phyloP scores from a whole-genome alignment of 2,888 invertebrate species.

The Chrysolina haemoptera region DNA sequence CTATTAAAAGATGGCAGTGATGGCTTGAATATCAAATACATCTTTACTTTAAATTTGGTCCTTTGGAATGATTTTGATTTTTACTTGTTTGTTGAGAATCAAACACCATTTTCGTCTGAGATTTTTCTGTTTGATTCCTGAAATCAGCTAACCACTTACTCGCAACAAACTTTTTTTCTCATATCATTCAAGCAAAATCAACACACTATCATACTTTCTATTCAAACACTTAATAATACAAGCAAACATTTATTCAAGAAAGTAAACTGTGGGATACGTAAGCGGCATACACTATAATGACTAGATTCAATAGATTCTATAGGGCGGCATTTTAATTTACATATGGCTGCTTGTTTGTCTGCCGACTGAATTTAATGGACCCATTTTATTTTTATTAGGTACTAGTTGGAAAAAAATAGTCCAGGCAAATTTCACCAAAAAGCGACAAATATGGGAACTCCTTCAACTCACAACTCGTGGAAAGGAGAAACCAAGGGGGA shows the following conservation, averaged over 20 bases:
- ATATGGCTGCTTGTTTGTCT: constrained; percentile 8
- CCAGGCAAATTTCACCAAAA: background rate
- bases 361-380: constrained; percentile 8
- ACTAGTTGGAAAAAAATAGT: background rate
- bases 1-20: no score
- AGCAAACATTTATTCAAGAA: constrained; percentile 14
- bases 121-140: no score
- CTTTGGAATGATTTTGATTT: no score
- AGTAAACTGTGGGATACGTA: background rate
- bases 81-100: no score
- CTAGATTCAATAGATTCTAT: constrained; percentile 7
- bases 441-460: background rate
- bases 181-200: background rate
- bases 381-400: constrained; percentile 3
- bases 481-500: no score
- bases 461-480: background rate
- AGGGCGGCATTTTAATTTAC: constrained; percentile 13
- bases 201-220: background rate
- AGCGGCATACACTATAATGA: background rate
- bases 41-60: no score
- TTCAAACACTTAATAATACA: background rate
- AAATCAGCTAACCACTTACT: no score
- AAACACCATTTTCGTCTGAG: no score
- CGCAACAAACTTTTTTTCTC: background rate
- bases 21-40: no score